Conservation (phyloP, 2,888 invertebrate genomes). For the Lepidochrysops patricia region DNA sequence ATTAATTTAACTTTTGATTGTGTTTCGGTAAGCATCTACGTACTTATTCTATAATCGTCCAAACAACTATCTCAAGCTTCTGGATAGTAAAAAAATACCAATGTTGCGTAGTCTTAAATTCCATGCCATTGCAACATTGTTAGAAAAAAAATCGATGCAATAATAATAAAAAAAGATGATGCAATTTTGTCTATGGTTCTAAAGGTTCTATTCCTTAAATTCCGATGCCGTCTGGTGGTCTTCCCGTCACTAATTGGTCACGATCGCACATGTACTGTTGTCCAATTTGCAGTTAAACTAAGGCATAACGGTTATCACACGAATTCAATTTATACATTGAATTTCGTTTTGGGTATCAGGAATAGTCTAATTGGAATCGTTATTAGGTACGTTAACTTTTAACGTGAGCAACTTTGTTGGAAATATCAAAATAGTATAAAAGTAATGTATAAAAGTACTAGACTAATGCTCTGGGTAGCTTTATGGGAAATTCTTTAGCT, state of each 20-base stretch:
- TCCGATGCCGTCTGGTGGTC: neutral
- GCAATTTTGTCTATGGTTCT: neutral
- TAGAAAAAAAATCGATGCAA: no score
- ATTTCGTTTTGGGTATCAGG: neutral
- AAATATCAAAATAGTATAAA: no score
- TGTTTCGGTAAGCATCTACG: no score
- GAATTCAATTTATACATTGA: conserved; percentile 1
- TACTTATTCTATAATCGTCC: no score
- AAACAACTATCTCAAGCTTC: neutral
- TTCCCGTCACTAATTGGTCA: conserved; percentile 10
- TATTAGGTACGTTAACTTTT: neutral
- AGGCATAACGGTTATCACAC: conserved; percentile 2
- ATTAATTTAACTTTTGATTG: no score
- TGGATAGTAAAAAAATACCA: no score
- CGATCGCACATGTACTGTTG: conserved; percentile 12
- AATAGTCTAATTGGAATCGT: neutral
- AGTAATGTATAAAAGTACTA: no score
- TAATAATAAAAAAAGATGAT: neutral
- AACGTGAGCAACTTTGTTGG: neutral
- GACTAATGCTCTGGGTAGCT: no score
- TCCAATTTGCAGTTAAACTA: conserved; percentile 11
- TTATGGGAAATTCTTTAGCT: no score
- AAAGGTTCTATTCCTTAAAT: conserved; percentile 1
- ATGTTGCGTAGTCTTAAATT: no score
- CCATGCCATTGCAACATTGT: neutral